These are phyloP conservation scores for Microtus montanus DNA, from an alignment of 2,113 vertebrate genomes.

Conservation along the genomic window DNA sequence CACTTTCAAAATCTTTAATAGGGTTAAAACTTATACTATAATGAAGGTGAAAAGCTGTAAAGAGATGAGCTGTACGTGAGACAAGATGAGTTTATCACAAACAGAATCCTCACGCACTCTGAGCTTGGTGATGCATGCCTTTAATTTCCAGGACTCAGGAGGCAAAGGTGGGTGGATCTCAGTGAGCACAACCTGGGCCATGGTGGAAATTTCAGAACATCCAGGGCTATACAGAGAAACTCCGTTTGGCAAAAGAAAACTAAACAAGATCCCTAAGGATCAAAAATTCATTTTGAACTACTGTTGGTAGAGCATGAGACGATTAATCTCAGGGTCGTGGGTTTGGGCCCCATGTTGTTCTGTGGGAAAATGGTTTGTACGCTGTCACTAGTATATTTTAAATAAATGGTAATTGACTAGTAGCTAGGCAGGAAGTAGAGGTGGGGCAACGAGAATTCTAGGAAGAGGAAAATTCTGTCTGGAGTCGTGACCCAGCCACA, in stretches of 20 bases:
- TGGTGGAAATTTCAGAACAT: not conserved
- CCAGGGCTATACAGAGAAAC: not conserved
- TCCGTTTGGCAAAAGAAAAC: not conserved
- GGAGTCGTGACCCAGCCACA: no score
- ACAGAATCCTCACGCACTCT: not conserved
- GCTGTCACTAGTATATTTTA: no score
- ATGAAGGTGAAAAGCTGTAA: not conserved
- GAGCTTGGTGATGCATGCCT: not conserved
- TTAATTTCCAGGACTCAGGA: not conserved
- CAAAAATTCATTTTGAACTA: not conserved
- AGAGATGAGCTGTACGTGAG: not conserved
- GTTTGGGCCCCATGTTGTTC: no score
- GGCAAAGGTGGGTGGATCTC: not conserved
- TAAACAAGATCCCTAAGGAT: not conserved
- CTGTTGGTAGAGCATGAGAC: not conserved
- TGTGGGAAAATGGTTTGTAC: no score
- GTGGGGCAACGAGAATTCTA: no score
- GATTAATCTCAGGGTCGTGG: no score
- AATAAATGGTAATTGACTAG: no score
- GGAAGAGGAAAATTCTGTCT: no score
- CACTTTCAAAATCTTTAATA: not conserved
- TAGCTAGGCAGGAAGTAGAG: no score
- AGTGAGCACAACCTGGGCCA: not conserved
- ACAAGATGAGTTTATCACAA: not conserved
- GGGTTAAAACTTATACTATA: not conserved